Evolutionary conservation across 2,797 vertebrate genomes (phyloP), one percentile per base, ranked within the genome.

Genomic region (Danio choprae): DNA sequence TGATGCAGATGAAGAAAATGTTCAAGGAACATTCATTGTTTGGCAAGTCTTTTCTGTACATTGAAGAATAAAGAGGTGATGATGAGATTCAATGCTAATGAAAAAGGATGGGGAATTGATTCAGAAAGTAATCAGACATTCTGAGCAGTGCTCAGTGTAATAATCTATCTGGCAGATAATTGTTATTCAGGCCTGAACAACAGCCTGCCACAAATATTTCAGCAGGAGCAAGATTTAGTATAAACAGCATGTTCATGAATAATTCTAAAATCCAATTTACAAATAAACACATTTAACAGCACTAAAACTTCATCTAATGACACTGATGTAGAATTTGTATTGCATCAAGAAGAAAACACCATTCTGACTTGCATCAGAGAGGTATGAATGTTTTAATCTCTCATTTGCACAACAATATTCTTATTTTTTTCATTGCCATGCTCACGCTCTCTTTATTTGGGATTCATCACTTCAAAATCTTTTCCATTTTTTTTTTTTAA

Each of bases 401-500:
- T 9, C 20, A 67, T 77, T 67, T 58, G 44, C 22, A 18, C 13
- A 69, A 68, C 44, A 69, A 44, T 44, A 72, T 16, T 59, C 53
- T 5, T n/a, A 71, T 16, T 69, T 29, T 1, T 29, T 68, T 69
- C n/a, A 82, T 77, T 81, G 20, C 36, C 46, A 43, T 6, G 12
- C 44, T 41, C 36, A 53, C 40, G 51, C 60, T 67, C 48, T 22
- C 46, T 55, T 82, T 62, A 75, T 77, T 77, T 83, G 72, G 48
- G 18, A 63, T 55, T 81, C 59, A 79, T 85, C 79, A 41, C 48
- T 43, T 73, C 64, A 68, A 77, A 82, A 59, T 68, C 64, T 65
- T 50, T 67, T 81, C 78, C 64, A 38, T 44, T 9, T 29, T 3
- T 29, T 29, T 29, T 29, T 29, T 29, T 29, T 29, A 29, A 29